phyloP scores from a whole-genome alignment of 1,140 invertebrate species.

The Drosophila pseudoananassae region DNA sequence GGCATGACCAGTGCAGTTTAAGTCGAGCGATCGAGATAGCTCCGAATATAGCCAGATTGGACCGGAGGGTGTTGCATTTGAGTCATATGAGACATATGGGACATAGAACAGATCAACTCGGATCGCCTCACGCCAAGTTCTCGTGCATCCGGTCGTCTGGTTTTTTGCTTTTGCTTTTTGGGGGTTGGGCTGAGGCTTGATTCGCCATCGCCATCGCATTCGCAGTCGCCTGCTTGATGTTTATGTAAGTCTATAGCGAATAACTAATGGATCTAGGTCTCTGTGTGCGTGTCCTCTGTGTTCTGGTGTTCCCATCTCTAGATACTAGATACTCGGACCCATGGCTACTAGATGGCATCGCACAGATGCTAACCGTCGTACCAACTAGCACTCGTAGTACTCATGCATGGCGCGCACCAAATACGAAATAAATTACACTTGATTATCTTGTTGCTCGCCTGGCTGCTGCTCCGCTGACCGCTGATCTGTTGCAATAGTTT shows the following conservation, averaged over 20 bases:
- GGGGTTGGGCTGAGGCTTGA: conserved; percentile 53
- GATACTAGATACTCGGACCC: conserved; percentile 34
- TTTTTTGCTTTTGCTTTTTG: conserved; percentile 18
- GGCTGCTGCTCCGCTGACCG: conserved; percentile 40
- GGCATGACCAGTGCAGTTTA: conserved; percentile 30
- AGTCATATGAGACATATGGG: conserved; percentile 41
- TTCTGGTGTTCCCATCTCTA: conserved; percentile 26
- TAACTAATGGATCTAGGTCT: conserved; percentile 6
- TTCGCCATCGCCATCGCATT: conserved; percentile 5
- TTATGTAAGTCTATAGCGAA: conserved; percentile 39
- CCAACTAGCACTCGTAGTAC: conserved; percentile 28
- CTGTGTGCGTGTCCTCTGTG: conserved; percentile 6
- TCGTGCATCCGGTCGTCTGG: conserved; percentile 57
- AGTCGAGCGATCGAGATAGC: conserved; percentile 41
- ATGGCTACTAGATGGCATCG: conserved; percentile 39
- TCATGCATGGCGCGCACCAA: conserved; percentile 78
- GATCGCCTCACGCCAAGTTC: conserved; percentile 63
- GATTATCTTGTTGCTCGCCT: conserved; percentile 80
- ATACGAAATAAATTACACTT: conserved; percentile 84
- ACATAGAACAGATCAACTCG: conserved; percentile 32
- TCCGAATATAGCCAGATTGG: conserved; percentile 54
- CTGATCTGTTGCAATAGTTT: conserved; percentile 55
- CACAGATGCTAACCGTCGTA: conserved; percentile 35
- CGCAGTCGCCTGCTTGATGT: conserved; percentile 26
- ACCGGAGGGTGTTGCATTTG: conserved; percentile 60